Conservation (phyloP, 37 sponge, comb jelly and placozoan genomes). For the Spongia lamella region DNA sequence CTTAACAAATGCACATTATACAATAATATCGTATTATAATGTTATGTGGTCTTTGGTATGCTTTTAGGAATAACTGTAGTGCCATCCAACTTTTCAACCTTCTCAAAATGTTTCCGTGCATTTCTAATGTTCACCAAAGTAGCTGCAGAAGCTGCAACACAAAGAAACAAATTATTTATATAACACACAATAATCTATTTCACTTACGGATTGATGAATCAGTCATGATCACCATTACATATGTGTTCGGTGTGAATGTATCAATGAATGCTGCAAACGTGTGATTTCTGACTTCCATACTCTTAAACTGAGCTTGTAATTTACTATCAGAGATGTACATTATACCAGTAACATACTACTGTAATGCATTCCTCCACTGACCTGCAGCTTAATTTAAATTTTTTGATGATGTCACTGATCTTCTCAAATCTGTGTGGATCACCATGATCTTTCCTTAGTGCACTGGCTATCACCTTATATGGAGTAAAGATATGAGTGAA, state of each 20-base stretch:
- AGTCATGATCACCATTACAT: conserved; percentile 96
- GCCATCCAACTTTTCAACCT: conserved; percentile 79
- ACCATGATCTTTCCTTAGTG: conserved; percentile 76
- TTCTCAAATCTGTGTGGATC: conserved; percentile 97
- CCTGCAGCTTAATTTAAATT: conserved; percentile 99
- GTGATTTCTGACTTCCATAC: conserved; percentile 96
- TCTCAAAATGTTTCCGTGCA: conserved; percentile 96
- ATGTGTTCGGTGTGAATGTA: conserved; percentile 95
- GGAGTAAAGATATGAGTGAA: no score
- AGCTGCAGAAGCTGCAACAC: conserved; percentile 79
- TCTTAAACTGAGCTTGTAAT: conserved; percentile 91
- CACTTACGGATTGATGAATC: conserved; percentile 91
- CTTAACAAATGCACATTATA: no score
- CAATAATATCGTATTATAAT: no score
- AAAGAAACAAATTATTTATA: not conserved
- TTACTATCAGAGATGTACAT: conserved; percentile 68
- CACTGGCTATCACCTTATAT: conserved; percentile 94
- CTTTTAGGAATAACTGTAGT: no score
- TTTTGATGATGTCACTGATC: conserved; percentile 99
- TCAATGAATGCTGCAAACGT: conserved; percentile 94
- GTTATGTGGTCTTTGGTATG: no score
- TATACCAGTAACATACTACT: not conserved
- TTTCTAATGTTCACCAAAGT: conserved; percentile 91
- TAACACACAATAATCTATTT: no score
- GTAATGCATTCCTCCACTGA: conserved; percentile 4